Evolutionary conservation across 2,888 invertebrate genomes (phyloP).

Genomic region (Tenthredo livida): DNA sequence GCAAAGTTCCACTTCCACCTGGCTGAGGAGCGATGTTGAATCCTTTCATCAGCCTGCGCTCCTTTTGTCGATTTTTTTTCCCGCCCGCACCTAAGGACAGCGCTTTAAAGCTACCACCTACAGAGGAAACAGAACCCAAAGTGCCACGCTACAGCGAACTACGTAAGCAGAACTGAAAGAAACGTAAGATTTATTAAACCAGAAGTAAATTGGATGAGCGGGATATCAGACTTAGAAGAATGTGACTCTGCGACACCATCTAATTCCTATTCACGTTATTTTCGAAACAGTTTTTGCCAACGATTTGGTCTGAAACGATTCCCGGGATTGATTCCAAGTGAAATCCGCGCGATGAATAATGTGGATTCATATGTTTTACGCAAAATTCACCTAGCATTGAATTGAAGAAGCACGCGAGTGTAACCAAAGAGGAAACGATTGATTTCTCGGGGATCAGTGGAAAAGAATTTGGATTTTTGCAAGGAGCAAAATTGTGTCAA

Average conservation of each 20-base stretch:
- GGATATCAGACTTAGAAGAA: neutral
- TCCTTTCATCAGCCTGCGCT: constrained; percentile 95
- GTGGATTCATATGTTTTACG: neutral
- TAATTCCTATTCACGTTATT: neutral
- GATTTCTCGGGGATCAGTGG: neutral
- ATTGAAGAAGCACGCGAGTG: neutral
- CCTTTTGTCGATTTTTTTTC: constrained; percentile 96
- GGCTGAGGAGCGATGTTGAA: constrained; percentile 93
- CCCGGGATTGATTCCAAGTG: neutral
- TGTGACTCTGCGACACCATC: neutral
- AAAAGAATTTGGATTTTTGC: neutral
- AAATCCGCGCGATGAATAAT: neutral
- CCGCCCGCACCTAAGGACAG: constrained; percentile 88
- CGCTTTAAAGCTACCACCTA: constrained; percentile 74
- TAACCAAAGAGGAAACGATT: neutral
- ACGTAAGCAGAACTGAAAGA: constrained; percentile 58
- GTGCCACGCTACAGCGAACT: constrained; percentile 55
- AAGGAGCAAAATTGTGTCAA: neutral
- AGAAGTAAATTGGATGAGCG: neutral
- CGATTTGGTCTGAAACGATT: neutral
- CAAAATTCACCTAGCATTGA: neutral
- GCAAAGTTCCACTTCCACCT: constrained; percentile 79
- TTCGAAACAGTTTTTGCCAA: neutral
- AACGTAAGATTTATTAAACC: constrained; percentile 52
- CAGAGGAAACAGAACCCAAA: constrained; percentile 62